Base-by-base conservation (phyloP, 2,888 invertebrate species). In the Ganaspis brasiliensis region DNA sequence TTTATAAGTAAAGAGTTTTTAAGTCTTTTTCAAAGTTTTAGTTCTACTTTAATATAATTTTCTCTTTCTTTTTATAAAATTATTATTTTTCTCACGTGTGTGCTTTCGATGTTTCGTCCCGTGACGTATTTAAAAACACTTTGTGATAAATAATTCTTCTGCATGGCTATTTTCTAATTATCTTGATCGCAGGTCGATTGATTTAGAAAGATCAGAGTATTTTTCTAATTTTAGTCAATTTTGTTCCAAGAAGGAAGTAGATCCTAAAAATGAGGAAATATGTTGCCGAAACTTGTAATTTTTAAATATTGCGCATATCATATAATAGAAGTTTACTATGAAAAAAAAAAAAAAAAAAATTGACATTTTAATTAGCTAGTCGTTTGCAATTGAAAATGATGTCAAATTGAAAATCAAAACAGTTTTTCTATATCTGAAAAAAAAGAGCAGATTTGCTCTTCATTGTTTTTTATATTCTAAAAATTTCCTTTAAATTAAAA, bases 371-470 rank as follows among this genome's bases (percentile, higher is more conserved):
- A 59, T 16, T 59, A 67, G 67, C 8, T 67, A 67, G 67, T 14
- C 19, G 26, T 56, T 67, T 45, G 14, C 16, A 67, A 67, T 67
- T 67, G 45, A 67, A 67, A 67, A 40, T 67, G 45, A 37, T 63
- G 37, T 63, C 61, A 63, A 63, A 63, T n/a, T 26, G 16, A 59
- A 59, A 35, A 67, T 67, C 45, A 67, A 45, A 67, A 56, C n/a
- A 31, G 9, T 57, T 26, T 57, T 57, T 40, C 9, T 67, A 40
- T 24, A 14, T 67, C 40, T 1, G 40, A 24, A 67, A 40, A 45
- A 40, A 37, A 14, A 12, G 37, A 31, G 31, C 31, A 2, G 6
- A 31, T 31, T 31, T 31, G 31, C 31, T 31, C 57, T 57, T 57
- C 24, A 16, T 31, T 26, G 31, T n/a, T 57, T 57, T 0, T 8